phyloP scores from a whole-genome alignment of 2,797 vertebrate genomes.

The Pangasius djambal region DNA sequence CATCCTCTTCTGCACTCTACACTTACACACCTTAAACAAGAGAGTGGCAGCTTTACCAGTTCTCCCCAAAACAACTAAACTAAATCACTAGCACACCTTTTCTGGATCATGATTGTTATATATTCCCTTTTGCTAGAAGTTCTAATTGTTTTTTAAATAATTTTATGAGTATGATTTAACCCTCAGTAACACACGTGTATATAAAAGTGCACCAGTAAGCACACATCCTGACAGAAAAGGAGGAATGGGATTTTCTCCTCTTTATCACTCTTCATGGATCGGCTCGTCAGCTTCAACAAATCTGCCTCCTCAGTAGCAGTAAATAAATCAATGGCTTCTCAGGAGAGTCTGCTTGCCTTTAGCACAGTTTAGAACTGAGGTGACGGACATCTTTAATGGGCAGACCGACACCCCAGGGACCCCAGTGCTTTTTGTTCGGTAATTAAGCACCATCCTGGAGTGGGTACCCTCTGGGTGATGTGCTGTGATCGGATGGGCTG shows the following conservation, averaged over 20 bases:
- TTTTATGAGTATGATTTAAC: neutral
- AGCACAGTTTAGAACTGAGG: conserved; percentile 11
- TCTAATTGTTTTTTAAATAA: neutral
- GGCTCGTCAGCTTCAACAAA: conserved; percentile 69
- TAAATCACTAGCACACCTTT: neutral
- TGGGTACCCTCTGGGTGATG: neutral
- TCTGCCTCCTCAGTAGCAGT: conserved; percentile 64
- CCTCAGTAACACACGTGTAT: conserved; percentile 1
- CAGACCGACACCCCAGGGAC: conserved; percentile 6
- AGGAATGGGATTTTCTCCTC: conserved; percentile 56
- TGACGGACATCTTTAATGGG: conserved; percentile 24
- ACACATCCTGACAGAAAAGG: neutral
- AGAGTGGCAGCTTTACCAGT: conserved; percentile 25
- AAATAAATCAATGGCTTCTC: conserved; percentile 67
- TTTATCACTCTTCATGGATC: conserved; percentile 68
- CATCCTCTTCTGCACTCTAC: conserved; percentile 68
- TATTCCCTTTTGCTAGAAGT: neutral
- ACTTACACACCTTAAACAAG: conserved; percentile 39
- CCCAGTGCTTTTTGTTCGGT: neutral
- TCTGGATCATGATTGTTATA: neutral
- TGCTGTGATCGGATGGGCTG: conserved; percentile 15
- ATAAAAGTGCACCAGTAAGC: conserved; percentile 45
- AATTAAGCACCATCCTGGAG: conserved; percentile 18
- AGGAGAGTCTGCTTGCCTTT: neutral
- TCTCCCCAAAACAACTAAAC: neutral